Percentiles rank a stretch among this genome's conserved stretches.
Conservation (phyloP, 2,113 vertebrate species). For the Phodopus roborovskii region DNA sequence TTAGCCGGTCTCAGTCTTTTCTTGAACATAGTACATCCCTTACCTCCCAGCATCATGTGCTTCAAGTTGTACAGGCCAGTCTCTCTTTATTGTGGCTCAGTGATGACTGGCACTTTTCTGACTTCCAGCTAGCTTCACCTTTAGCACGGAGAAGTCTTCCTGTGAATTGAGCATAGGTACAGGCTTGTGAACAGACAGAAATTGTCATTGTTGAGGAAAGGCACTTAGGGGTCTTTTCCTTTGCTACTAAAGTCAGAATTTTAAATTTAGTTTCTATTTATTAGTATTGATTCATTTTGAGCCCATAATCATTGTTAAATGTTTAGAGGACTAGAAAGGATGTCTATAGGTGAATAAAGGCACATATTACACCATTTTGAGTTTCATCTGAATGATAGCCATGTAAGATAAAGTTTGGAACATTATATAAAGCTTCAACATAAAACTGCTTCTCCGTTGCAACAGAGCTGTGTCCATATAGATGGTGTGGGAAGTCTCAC, state of each 20-base stretch:
- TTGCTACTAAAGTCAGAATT: neutral
- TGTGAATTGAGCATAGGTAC: neutral
- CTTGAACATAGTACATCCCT: neutral
- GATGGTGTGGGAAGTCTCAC: constrained; percentile 7
- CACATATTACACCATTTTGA: neutral
- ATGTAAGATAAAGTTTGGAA: constrained; percentile 32
- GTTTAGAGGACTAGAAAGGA: neutral
- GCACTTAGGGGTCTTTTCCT: neutral
- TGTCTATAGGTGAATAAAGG: neutral
- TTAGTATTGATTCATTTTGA: neutral
- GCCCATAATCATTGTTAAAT: neutral
- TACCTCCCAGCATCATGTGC: neutral
- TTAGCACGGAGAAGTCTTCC: neutral
- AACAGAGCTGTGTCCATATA: constrained; percentile 11
- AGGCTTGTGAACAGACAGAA: neutral
- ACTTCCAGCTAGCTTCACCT: neutral
- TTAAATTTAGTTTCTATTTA: neutral
- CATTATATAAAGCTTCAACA: constrained; percentile 29
- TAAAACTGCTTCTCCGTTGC: neutral
- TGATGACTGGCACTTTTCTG: neutral
- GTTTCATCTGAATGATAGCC: neutral
- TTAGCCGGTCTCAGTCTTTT: neutral
- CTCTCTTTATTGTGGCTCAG: neutral
- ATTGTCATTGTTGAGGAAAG: neutral
- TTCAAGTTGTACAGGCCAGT: neutral